These are phyloP conservation scores for Montifringilla adamsi DNA, from an alignment of 2,113 vertebrate genomes.

Conservation along the genomic window DNA sequence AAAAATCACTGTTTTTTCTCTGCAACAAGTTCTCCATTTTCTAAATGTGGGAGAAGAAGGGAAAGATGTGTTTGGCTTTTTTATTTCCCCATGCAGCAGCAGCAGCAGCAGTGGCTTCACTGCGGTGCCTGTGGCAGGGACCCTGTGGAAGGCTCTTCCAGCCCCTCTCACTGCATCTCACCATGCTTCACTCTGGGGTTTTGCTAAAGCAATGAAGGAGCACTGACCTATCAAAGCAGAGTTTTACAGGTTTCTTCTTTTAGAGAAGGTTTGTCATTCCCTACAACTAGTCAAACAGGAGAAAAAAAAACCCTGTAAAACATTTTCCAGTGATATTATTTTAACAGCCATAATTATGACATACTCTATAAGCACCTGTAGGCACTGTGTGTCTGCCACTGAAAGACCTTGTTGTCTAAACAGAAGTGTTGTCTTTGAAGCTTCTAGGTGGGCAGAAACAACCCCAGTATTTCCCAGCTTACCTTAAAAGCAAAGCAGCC, in stretches of 20 bases:
- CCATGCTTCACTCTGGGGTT: rapidly evolving
- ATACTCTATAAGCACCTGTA: background rate
- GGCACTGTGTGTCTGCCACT: rapidly evolving
- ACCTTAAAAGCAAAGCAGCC: background rate
- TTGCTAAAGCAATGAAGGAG: background rate
- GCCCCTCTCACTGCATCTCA: background rate
- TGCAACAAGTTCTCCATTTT: background rate
- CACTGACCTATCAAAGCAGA: background rate
- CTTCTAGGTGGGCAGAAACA: background rate
- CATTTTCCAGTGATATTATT: background rate
- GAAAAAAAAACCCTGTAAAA: background rate
- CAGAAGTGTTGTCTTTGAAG: background rate
- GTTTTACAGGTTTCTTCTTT: background rate
- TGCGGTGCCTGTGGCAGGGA: rapidly evolving
- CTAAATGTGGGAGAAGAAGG: background rate
- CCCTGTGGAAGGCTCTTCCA: too few species aligned
- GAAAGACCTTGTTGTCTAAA: background rate
- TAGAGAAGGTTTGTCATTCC: background rate
- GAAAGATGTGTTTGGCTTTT: background rate
- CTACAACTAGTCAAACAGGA: background rate
- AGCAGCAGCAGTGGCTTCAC: background rate
- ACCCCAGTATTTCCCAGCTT: background rate
- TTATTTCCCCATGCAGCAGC: background rate
- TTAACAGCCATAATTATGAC: background rate
- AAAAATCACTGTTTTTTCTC: background rate